Percentiles rank a stretch among this genome's conserved stretches.
phyloP scores from a whole-genome alignment of 2,888 invertebrate genomes.

The Chrysomela aeneicollis region DNA sequence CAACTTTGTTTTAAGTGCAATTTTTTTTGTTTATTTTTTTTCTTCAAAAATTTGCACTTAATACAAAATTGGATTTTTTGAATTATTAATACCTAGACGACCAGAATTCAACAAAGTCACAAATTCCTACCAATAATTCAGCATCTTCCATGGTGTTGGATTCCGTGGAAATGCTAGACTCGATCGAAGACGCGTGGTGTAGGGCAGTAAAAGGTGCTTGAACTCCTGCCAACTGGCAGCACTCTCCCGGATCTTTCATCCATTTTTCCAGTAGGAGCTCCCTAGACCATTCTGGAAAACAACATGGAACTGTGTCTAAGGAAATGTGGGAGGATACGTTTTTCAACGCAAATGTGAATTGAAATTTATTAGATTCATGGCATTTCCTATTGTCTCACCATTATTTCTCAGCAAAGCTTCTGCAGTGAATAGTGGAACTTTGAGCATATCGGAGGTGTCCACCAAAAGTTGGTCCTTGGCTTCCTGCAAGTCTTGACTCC shows the following conservation, averaged over 20 bases:
- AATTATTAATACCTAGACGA: too few species aligned
- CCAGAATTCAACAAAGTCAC: too few species aligned
- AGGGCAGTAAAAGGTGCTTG: slow-evolving; percentile 67
- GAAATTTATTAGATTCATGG: too few species aligned
- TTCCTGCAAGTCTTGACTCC: slow-evolving; percentile 74
- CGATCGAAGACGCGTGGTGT: slow-evolving; percentile 57
- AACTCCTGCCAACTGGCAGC: slow-evolving; percentile 73
- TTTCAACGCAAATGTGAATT: too few species aligned
- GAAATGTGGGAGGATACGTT: too few species aligned
- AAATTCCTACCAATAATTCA: slow-evolving; percentile 54
- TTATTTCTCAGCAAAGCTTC: slow-evolving; percentile 73
- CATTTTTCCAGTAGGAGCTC: slow-evolving; percentile 71
- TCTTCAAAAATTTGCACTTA: too few species aligned
- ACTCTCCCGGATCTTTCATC: slow-evolving; percentile 71
- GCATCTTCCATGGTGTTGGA: slow-evolving; percentile 49
- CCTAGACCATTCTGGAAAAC: slow-evolving; percentile 71
- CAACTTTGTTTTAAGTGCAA: too few species aligned
- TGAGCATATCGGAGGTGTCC: slow-evolving; percentile 76
- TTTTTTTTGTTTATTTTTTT: too few species aligned
- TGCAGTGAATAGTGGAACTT: slow-evolving; percentile 74
- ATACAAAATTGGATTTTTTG: too few species aligned
- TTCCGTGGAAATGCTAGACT: slow-evolving; percentile 56
- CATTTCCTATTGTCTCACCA: slow-evolving; percentile 64
- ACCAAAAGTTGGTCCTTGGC: slow-evolving; percentile 74
- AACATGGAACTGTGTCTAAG: too few species aligned